Base-by-base conservation (phyloP, 2,888 invertebrate genomes). In the Coecobrya sp. region DNA sequence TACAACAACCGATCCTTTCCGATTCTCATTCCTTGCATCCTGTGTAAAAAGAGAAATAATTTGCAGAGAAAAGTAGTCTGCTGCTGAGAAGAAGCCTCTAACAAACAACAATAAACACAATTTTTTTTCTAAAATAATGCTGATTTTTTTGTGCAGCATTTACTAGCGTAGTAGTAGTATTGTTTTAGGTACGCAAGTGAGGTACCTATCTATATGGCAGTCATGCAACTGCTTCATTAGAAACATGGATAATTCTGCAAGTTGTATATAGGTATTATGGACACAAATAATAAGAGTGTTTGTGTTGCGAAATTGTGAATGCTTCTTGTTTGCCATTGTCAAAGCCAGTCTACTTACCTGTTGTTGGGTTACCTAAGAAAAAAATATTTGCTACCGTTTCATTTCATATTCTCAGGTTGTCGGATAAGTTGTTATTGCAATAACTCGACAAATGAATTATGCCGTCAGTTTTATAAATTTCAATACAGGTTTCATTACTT, bases 1-100 rank as follows among this genome's bases (percentile, higher is more conserved):
- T 86, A 91, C 91, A 91, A 91, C 86, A 86, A 91, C 91, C 91
- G 91, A 91, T 91, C 86, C 76, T 91, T 91, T 91, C 91, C 91
- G 86, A 91, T 91, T 91, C 91, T 27, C 91, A 91, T 91, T 86
- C 81, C 27, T 86, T 76, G 86, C 79, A 91, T 91, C 91, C 91
- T 91, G 91, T 86, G 19, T 62, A 84, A 45, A n/a, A 52, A 55
- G 11, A 36, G 25, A 16, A 36, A 10, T n/a, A 62, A 49, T 90
- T 85, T 76, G 85, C 85, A 52, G 79, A 52, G 79, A 62, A 82
- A 81, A 55, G 19, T 49, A 81, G 13, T 30, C 13, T 36, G 49
- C 65, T 89, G 89, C n/a, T n/a, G 59, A 52, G 84, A 82, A 73
- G 70, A 49, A 36, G 52, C 25, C 62, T 45, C 22, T 82, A n/a